These are phyloP conservation scores for Eurytemora carolleeae DNA, from an alignment of 1,140 invertebrate species.

Conservation along the genomic window DNA sequence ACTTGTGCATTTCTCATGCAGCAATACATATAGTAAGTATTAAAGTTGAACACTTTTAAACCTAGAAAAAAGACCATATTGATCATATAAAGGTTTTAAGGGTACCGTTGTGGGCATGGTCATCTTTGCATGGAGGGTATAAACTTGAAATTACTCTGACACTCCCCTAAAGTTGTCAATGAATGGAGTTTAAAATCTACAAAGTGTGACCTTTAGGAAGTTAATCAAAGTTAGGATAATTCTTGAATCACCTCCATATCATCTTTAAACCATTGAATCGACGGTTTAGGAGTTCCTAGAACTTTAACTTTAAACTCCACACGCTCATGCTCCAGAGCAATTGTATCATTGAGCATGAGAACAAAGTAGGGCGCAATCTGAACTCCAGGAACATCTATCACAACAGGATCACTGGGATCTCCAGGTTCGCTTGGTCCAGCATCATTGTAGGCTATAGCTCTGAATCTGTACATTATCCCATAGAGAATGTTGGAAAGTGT, in stretches of 20 bases:
- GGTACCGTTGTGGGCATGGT: no score
- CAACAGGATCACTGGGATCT: slow-evolving; percentile 12
- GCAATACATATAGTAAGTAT: no score
- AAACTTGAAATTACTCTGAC: no score
- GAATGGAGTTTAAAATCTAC: no score
- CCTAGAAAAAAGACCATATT: no score
- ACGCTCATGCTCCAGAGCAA: slow-evolving; percentile 14
- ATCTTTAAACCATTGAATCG: slow-evolving; percentile 14
- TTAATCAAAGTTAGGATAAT: no score
- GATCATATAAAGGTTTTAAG: no score
- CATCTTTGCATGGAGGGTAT: no score
- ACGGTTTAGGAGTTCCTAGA: slow-evolving; percentile 13
- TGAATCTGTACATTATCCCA: slow-evolving; percentile 14
- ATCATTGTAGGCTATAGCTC: slow-evolving; percentile 14
- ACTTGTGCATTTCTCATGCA: no score
- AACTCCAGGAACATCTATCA: slow-evolving; percentile 14
- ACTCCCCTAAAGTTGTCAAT: no score
- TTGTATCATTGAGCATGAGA: slow-evolving; percentile 11
- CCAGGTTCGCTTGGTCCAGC: slow-evolving; percentile 7
- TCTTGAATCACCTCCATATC: slow-evolving; percentile 13
- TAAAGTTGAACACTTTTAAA: no score
- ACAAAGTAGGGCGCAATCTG: slow-evolving; percentile 15
- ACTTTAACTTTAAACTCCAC: slow-evolving; percentile 12
- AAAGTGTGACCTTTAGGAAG: no score
- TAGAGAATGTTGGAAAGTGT: slow-evolving; percentile 13